Conservation (phyloP, 2,888 invertebrate genomes). For the Gryllus longicercus region DNA sequence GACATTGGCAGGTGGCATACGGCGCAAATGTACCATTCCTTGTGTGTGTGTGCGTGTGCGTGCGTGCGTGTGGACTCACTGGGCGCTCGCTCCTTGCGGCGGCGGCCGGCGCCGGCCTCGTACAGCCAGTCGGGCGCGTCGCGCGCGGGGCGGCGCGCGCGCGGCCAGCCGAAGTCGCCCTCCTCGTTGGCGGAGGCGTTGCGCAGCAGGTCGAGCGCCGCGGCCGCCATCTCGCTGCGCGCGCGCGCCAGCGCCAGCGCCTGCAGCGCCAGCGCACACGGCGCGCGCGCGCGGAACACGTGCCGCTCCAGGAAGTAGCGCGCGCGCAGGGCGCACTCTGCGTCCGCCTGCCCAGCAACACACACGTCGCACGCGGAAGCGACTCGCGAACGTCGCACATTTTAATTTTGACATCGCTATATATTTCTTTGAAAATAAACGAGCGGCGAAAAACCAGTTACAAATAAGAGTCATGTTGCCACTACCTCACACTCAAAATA, state of each 20-base stretch:
- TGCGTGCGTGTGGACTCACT: background rate
- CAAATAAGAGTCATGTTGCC: too few relatives aligned
- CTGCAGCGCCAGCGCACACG: constrained; percentile 58
- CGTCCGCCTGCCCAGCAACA: constrained; percentile 25
- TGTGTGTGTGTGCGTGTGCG: too few relatives aligned
- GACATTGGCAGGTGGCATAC: too few relatives aligned
- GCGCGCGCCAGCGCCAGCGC: constrained; percentile 58
- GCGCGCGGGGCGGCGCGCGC: constrained; percentile 44
- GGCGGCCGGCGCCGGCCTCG: constrained; percentile 55
- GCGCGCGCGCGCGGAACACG: constrained; percentile 53
- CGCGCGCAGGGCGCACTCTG: constrained; percentile 48
- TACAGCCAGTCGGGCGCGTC: constrained; percentile 35
- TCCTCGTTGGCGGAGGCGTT: constrained; percentile 64
- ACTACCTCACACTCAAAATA: too few relatives aligned
- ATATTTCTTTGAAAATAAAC: too few relatives aligned
- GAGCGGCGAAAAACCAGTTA: too few relatives aligned
- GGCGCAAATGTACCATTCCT: too few relatives aligned
- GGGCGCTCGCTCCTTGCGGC: constrained; percentile 51
- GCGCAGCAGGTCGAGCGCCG: constrained; percentile 56
- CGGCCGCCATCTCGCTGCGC: constrained; percentile 55
- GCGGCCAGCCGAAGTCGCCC: constrained; percentile 65
- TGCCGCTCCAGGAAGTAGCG: constrained; percentile 58
- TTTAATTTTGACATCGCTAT: too few relatives aligned
- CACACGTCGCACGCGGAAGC: too few relatives aligned
- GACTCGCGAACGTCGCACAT: too few relatives aligned